These are phyloP conservation scores for Moxostoma hubbsi DNA, from an alignment of 2,797 vertebrate species.

Conservation along the genomic window DNA sequence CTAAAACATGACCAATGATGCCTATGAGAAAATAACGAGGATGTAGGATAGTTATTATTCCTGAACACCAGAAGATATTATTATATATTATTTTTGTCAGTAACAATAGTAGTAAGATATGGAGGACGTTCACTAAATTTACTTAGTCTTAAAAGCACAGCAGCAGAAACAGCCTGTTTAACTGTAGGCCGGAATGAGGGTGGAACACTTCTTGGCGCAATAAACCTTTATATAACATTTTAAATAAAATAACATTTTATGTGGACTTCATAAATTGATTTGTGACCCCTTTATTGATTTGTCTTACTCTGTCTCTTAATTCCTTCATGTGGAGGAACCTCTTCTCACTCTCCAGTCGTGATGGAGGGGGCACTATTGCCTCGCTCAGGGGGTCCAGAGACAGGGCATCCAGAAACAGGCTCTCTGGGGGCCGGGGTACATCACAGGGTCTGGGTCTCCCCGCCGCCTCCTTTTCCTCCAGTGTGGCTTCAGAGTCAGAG, in stretches of 20 bases:
- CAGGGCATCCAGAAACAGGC: slow-evolving; percentile 89
- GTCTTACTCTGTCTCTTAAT: slow-evolving; percentile 70
- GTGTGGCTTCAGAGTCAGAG: slow-evolving; percentile 81
- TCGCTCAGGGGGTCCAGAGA: slow-evolving; percentile 84
- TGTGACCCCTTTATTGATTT: no score
- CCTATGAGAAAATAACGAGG: no score
- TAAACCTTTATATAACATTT: no score
- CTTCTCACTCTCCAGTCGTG: slow-evolving; percentile 82
- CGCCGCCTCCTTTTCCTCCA: slow-evolving; percentile 79
- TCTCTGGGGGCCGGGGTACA: slow-evolving; percentile 83
- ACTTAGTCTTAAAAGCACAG: background rate
- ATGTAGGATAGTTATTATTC: no score
- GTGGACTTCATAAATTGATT: background rate
- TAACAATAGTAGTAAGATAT: no score
- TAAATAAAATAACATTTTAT: background rate
- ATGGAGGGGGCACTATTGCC: slow-evolving; percentile 77
- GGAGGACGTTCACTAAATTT: no score
- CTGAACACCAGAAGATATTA: no score
- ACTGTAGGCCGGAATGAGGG: background rate
- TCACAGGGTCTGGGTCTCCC: slow-evolving; percentile 81
- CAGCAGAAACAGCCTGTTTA: background rate
- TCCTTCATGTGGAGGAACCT: slow-evolving; percentile 83
- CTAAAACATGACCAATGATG: no score
- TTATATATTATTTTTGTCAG: no score
- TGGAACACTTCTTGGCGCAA: no score